A percentile compares a stretch with the other conserved stretches of the same genome.
phyloP scores from a whole-genome alignment of 2,797 vertebrate species.

The Hephaestus fuliginosus region DNA sequence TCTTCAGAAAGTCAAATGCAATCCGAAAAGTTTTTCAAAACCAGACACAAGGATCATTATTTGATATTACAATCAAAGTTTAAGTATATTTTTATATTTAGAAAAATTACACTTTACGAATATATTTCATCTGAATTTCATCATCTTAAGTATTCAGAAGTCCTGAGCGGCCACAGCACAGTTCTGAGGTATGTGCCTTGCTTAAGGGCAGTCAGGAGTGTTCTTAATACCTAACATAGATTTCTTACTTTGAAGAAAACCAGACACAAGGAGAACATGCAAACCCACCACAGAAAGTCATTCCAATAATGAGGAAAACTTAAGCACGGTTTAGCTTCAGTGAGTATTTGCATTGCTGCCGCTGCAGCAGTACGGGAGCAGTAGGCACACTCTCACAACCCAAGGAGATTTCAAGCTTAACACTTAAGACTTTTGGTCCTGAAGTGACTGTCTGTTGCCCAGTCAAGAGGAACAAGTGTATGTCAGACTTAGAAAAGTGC shows the following conservation, averaged over 20 bases:
- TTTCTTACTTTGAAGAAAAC: background rate
- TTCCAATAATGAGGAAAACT: slow-evolving; percentile 40
- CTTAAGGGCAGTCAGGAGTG: slow-evolving; percentile 2
- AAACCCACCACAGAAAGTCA: slow-evolving; percentile 1
- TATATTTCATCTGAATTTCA: background rate
- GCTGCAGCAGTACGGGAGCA: slow-evolving; percentile 32
- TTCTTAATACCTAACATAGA: background rate
- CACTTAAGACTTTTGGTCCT: slow-evolving; percentile 81
- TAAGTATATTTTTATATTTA: too few species aligned
- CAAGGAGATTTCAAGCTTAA: slow-evolving; percentile 80
- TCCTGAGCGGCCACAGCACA: background rate
- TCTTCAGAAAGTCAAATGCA: background rate
- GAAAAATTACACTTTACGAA: background rate
- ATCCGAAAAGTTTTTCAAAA: slow-evolving; percentile 3
- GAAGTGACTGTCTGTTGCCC: slow-evolving; percentile 83
- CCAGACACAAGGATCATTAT: background rate
- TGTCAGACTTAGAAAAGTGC: slow-evolving; percentile 86
- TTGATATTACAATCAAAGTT: background rate
- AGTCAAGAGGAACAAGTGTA: slow-evolving; percentile 86
- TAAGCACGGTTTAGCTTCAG: slow-evolving; percentile 32
- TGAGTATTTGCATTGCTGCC: slow-evolving; percentile 36
- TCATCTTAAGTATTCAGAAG: background rate
- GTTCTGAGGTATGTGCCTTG: background rate
- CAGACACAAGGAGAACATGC: background rate
- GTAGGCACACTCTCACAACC: slow-evolving; percentile 44